Evolutionary conservation across 1,140 invertebrate species (phyloP), one percentile per base, ranked within the genome.

Genomic region (Zaprionus davidi): DNA sequence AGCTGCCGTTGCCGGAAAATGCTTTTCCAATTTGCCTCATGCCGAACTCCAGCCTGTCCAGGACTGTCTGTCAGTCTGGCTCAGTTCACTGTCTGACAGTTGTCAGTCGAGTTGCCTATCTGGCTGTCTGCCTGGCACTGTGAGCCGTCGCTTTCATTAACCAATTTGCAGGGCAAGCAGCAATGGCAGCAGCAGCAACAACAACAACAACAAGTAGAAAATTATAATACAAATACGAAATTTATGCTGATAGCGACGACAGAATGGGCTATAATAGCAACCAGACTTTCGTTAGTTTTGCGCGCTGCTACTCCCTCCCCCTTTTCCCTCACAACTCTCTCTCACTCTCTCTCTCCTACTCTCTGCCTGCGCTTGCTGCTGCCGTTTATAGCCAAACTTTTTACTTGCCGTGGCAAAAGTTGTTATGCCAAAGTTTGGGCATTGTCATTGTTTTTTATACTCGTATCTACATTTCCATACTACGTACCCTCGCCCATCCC

Each of bases 171-270:
- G 46, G 46, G 46, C 46, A 51, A 24, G 46, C 46, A 20, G 20
- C 20, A 51, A 4, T 15, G 15, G 38, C 46, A 49, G 20, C 46
- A 46, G 9, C 44, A 49, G 9, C 51, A 69, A 49, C 46, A 72
- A 46, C 51, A 59, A 28, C 55, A 59, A 28, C 55, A 34, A 57
- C 57, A 72, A 67, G 57, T 31, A 63, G 57, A 67, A 80, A 85
- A 90, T 90, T 90, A 90, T 82, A 90, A 90, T 90, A 90, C 79
- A 90, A 90, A 90, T 90, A 90, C 81, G 85, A 85, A 68, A 79
- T 90, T 90, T 90, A 90, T 90, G 85, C 81, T 64, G 73, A 81
- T 85, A 78, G 74, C 79, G 78, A 73, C 71, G 65, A 68, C 75
- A 78, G 69, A 80, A 75, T 57, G 64, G 60, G 67, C n/a, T 58